Conservation (phyloP, 2,797 vertebrate species). For the Clangula hyemalis region DNA sequence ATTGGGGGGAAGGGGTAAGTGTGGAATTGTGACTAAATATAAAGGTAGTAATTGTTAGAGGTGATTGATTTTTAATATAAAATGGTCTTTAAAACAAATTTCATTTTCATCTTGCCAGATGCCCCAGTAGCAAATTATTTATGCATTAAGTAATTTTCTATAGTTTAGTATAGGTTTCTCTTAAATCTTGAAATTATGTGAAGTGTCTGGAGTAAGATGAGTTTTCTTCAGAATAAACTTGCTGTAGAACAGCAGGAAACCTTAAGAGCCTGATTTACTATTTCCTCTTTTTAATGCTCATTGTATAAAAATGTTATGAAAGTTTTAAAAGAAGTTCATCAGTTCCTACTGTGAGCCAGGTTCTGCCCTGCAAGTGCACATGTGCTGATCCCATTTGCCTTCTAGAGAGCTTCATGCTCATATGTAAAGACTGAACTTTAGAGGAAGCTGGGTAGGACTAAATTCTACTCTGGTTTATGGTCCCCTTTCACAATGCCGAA, state of each 20-base stretch:
- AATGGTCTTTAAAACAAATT: constrained; percentile 2
- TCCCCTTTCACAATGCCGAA: not conserved
- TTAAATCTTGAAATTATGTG: constrained; percentile 29
- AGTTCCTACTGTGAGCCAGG: constrained; percentile 39
- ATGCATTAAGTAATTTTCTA: constrained; percentile 21
- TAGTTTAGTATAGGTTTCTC: constrained; percentile 32
- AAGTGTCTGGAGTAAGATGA: constrained; percentile 40
- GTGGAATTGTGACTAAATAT: constrained; percentile 41
- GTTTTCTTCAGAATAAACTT: constrained; percentile 12
- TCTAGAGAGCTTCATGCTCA: not conserved
- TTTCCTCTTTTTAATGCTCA: constrained; percentile 59
- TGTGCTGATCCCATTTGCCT: constrained; percentile 46
- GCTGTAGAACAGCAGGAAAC: constrained; percentile 31
- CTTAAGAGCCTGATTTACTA: constrained; percentile 49
- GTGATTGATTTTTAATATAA: constrained; percentile 32
- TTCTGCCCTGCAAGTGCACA: constrained; percentile 13
- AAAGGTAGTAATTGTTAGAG: constrained; percentile 46
- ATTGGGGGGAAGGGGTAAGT: constrained; percentile 1
- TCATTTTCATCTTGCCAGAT: constrained; percentile 56
- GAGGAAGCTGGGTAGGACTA: not conserved
- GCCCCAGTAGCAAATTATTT: constrained; percentile 42
- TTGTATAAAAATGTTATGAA: constrained; percentile 53
- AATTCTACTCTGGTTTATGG: not conserved
- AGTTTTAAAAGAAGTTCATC: constrained; percentile 47
- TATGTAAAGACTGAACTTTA: not conserved